Conservation (phyloP, 2,113 vertebrate species). For the Salvelinus alpinus region DNA sequence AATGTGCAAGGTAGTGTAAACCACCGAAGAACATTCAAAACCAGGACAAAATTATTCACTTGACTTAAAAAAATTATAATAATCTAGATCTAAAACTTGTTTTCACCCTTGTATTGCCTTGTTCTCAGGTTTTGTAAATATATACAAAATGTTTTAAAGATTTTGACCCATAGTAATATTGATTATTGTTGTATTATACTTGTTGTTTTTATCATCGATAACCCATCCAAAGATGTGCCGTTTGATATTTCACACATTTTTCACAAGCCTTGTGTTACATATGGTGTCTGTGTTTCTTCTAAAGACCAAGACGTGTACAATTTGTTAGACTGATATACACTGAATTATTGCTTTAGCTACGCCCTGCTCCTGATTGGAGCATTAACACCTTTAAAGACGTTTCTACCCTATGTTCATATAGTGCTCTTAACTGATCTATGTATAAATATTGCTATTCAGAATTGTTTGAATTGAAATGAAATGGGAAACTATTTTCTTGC, state of each 20-base stretch:
- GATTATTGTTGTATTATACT: slow-evolving; percentile 42
- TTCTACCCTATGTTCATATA: slow-evolving; percentile 52
- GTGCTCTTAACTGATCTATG: slow-evolving; percentile 63
- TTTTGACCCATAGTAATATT: slow-evolving; percentile 60
- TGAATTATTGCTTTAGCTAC: slow-evolving; percentile 58
- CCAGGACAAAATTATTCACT: background rate
- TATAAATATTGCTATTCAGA: slow-evolving; percentile 56
- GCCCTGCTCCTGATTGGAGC: slow-evolving; percentile 63
- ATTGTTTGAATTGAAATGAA: slow-evolving; percentile 70
- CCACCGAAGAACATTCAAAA: slow-evolving; percentile 4
- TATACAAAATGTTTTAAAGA: slow-evolving; percentile 28
- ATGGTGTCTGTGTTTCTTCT: slow-evolving; percentile 47
- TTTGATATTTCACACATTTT: slow-evolving; percentile 86
- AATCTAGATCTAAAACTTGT: slow-evolving; percentile 43
- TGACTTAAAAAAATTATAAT: slow-evolving; percentile 20
- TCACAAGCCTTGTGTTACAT: slow-evolving; percentile 77
- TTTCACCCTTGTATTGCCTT: slow-evolving; percentile 59
- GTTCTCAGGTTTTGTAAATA: slow-evolving; percentile 68
- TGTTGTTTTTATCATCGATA: slow-evolving; percentile 60
- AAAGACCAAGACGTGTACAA: slow-evolving; percentile 51
- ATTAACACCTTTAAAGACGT: slow-evolving; percentile 59
- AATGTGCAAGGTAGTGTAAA: background rate
- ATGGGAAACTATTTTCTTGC: slow-evolving; percentile 79
- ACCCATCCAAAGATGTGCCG: slow-evolving; percentile 89
- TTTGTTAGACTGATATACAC: slow-evolving; percentile 57